Base-by-base conservation (phyloP, 2,888 invertebrate species). In the Morpho helenor region DNA sequence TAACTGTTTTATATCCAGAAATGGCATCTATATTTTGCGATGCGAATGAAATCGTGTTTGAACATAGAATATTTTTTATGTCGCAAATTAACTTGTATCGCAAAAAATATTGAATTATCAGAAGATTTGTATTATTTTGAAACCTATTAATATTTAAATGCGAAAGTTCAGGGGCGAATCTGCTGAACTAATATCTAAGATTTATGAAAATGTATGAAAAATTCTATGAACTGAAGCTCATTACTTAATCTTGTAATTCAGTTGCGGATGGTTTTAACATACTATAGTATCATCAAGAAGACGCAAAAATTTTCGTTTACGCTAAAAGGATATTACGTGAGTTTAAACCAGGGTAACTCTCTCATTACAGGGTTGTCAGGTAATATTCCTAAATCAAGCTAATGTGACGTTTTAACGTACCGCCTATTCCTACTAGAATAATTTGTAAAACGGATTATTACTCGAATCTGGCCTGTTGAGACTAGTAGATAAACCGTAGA, bases 381-480 rank as follows among this genome's bases (percentile, higher is more conserved):
- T 84, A 83, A 79, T 77, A 75, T 73, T 76, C 75, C 79, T 86
- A 87, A 86, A 87, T 87, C 86, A 86, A 82, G 77, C 77, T 86
- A 85, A 87, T 86, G 82, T 85, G 84, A 86, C 86, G 74, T 80
- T 77, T 80, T 76, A 75, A 73, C 74, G 71, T 71, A 74, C 73
- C 73, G 68, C 73, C 63, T 64, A 64, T 68, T 69, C 68, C 69
- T 65, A 70, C 74, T 73, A 72, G 74, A 74, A 76, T 82, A 82
- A 83, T 84, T 84, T 80, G 79, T 80, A 77, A 80, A 81, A 79
- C 86, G 82, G 87, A 88, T 88, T 88, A 87, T 89, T 84, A 87
- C 87, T 85, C 87, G 85, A 87, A 88, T 87, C 80, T 85, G 78
- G 82, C 84, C 84, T 84, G 77, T 83, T 85, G 22, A 53, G 22